Evolutionary conservation across 2,797 vertebrate species (phyloP).

Genomic region (Alca torda): DNA sequence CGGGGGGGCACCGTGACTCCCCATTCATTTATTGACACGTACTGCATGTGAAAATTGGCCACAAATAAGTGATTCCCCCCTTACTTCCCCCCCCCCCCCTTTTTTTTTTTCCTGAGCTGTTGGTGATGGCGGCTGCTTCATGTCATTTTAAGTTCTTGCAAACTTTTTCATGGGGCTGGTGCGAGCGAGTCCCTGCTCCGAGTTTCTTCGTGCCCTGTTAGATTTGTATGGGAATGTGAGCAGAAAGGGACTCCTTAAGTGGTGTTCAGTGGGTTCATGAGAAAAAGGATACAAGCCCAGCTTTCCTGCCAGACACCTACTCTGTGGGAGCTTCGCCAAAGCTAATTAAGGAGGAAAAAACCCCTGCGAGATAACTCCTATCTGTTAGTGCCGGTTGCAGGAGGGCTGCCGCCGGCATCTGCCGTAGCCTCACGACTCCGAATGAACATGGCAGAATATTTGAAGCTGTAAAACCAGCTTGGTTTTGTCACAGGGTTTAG

Average conservation of each 20-base stretch:
- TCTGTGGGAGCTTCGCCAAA: not conserved
- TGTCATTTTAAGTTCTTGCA: not conserved
- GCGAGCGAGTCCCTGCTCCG: not conserved
- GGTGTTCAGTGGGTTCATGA: not conserved
- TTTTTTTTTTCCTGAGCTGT: not conserved
- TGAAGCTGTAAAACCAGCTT: not conserved
- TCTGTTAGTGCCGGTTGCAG: not conserved
- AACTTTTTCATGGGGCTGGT: not conserved
- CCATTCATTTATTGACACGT: not conserved
- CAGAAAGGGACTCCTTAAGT: not conserved
- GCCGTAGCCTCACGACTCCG: not conserved
- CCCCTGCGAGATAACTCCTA: not conserved
- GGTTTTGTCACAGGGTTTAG: not conserved
- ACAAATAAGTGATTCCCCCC: not conserved
- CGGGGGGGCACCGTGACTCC: rapidly evolving
- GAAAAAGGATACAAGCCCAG: not conserved
- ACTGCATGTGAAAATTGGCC: not conserved
- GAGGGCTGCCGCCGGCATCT: not conserved
- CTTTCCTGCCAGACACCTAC: not conserved
- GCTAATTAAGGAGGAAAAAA: constrained; percentile 5
- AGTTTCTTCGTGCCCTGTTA: not conserved
- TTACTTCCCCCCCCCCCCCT: not conserved
- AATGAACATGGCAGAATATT: not conserved
- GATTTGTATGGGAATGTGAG: not conserved
- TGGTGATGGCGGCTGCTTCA: not conserved